These are phyloP conservation scores for Enteromius viviparus DNA, from an alignment of 2,797 vertebrate genomes.

Conservation along the genomic window DNA sequence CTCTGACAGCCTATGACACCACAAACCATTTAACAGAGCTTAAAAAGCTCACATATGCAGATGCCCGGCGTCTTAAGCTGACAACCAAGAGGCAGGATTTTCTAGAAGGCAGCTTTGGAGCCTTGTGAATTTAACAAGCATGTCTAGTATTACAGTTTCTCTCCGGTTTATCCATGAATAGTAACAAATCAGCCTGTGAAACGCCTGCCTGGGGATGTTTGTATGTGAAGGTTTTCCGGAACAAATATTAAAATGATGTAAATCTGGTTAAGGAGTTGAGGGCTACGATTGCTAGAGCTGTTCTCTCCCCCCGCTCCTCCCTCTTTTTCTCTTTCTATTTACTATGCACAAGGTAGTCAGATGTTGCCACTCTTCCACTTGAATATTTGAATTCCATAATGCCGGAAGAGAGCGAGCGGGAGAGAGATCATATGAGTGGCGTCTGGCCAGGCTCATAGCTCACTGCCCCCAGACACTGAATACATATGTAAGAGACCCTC, in stretches of 20 bases:
- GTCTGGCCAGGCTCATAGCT: slow-evolving; percentile 56
- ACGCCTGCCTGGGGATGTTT: slow-evolving; percentile 77
- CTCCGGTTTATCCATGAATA: slow-evolving; percentile 81
- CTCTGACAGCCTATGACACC: slow-evolving; percentile 79
- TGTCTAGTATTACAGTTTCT: slow-evolving; percentile 79
- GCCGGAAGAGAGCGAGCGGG: slow-evolving; percentile 37
- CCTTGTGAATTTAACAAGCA: slow-evolving; percentile 85
- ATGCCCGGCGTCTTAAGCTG: slow-evolving; percentile 79
- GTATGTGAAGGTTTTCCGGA: slow-evolving; percentile 62
- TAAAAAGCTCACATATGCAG: slow-evolving; percentile 82
- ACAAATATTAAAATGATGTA: slow-evolving; percentile 74
- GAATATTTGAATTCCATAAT: slow-evolving; percentile 59
- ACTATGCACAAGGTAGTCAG: slow-evolving; percentile 59
- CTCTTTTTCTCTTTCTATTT: slow-evolving; percentile 25
- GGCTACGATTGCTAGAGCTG: slow-evolving; percentile 46
- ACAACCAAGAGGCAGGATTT: slow-evolving; percentile 80
- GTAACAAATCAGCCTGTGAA: slow-evolving; percentile 82
- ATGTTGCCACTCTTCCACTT: slow-evolving; percentile 64
- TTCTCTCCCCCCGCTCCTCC: slow-evolving; percentile 3
- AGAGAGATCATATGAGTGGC: slow-evolving; percentile 33
- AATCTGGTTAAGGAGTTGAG: slow-evolving; percentile 76
- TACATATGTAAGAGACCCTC: slow-evolving; percentile 79
- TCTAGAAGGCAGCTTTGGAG: slow-evolving; percentile 79
- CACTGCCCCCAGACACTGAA: slow-evolving; percentile 66
- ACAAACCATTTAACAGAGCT: slow-evolving; percentile 85